Evolutionary conservation across 2,797 vertebrate genomes (phyloP).

Genomic region (Rhinichthys osculus): DNA sequence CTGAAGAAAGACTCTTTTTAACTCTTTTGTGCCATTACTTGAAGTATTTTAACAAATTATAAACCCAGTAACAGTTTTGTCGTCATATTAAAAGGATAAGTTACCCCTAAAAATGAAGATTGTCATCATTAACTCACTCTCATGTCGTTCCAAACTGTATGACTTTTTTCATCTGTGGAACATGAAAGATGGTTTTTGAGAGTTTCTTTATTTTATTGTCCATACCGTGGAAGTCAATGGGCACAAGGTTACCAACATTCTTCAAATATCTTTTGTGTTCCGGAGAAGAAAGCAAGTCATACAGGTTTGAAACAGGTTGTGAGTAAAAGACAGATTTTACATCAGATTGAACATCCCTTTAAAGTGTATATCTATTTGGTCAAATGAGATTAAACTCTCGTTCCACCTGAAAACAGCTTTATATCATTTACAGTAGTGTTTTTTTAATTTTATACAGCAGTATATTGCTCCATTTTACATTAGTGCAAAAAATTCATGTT

Average conservation of each 20-base stretch:
- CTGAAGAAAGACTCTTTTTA: not conserved
- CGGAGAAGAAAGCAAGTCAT: not conserved
- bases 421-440: slow-evolving; percentile 72
- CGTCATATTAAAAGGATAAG: not conserved
- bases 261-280: not conserved
- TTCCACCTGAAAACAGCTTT: slow-evolving; percentile 78
- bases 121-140: not conserved
- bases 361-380: not conserved
- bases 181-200: not conserved
- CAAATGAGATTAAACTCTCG: slow-evolving; percentile 31
- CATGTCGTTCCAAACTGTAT: not conserved
- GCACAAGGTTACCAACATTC: not conserved
- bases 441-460: slow-evolving; percentile 44
- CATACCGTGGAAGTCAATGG: not conserved
- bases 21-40: not conserved
- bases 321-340: not conserved
- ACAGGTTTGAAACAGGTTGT: not conserved
- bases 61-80: not conserved
- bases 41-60: slow-evolving; percentile 3
- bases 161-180: not conserved
- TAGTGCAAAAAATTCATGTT: slow-evolving; percentile 82
- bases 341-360: not conserved
- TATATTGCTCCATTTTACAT: slow-evolving; percentile 83
- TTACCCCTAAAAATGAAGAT: not conserved
- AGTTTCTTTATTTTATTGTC: not conserved